phyloP scores from a whole-genome alignment of 2,888 invertebrate genomes.

The Nomada lathburiana region DNA sequence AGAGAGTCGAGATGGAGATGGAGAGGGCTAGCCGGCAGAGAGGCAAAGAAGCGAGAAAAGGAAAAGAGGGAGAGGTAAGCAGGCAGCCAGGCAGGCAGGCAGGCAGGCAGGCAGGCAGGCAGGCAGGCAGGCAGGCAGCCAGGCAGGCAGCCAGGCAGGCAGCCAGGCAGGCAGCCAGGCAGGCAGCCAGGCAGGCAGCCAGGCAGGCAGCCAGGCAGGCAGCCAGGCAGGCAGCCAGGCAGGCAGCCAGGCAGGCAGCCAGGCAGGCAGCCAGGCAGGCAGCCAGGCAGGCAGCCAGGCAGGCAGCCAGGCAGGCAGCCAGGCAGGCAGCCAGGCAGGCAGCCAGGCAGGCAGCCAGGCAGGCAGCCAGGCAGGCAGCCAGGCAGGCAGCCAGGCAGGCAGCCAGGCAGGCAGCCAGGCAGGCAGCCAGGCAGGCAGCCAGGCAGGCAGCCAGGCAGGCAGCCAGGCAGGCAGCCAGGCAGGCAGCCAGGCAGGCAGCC shows the following conservation, averaged over 20 bases:
- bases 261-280: constrained; percentile 29
- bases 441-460: constrained; percentile 42
- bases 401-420: constrained; percentile 3
- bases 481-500: constrained; percentile 4
- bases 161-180: no score
- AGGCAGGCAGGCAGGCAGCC: constrained; percentile 38
- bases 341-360: constrained; percentile 21
- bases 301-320: constrained; percentile 32
- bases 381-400: constrained; percentile 2
- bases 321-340: constrained; percentile 2
- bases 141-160: no score
- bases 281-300: constrained; percentile 25
- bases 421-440: constrained; percentile 9
- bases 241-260: constrained; percentile 35
- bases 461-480: neutral
- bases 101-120: constrained; percentile 5
- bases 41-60: constrained; percentile 22
- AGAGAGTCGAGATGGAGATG: constrained; percentile 33
- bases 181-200: no score
- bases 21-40: neutral
- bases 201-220: constrained; percentile 4
- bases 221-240: constrained; percentile 36
- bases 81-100: constrained; percentile 3
- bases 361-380: constrained; percentile 32
- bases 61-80: constrained; percentile 25